Evolutionary conservation across 2,888 invertebrate genomes (phyloP).

Genomic region (Drosophila pegasa): DNA sequence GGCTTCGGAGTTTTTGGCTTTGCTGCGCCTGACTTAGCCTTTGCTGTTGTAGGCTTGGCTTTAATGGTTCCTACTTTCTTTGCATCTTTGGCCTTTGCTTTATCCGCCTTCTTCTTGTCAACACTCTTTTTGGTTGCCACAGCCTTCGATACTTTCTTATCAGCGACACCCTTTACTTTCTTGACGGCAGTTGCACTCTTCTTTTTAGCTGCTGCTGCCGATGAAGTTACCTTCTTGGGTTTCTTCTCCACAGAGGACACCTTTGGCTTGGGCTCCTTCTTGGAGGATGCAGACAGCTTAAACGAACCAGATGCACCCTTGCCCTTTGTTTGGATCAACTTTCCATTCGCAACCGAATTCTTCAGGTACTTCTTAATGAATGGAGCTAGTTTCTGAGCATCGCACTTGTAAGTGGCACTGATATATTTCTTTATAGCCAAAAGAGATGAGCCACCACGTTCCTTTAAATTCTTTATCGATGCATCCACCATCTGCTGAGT

Average conservation of each 20-base stretch:
- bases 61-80: conserved; percentile 49
- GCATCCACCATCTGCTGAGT: conserved; percentile 58
- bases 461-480: conserved; percentile 51
- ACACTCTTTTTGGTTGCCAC: conserved; percentile 40
- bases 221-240: conserved; percentile 26
- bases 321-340: conserved; percentile 79
- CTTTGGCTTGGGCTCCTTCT: conserved; percentile 49
- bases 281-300: conserved; percentile 54
- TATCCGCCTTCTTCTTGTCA: conserved; percentile 47
- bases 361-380: conserved; percentile 88
- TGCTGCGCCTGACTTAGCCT: conserved; percentile 29
- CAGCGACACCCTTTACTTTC: conserved; percentile 28
- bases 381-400: conserved; percentile 75
- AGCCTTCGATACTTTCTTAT: conserved; percentile 41
- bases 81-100: conserved; percentile 48
- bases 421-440: conserved; percentile 61
- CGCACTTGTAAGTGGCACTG: conserved; percentile 55
- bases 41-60: conserved; percentile 39
- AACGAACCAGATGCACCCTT: conserved; percentile 65
- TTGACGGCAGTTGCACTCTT: conserved; percentile 25
- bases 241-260: conserved; percentile 39
- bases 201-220: conserved; percentile 12
- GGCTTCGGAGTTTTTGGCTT: conserved; percentile 42
- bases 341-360: conserved; percentile 86
- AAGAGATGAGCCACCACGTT: conserved; percentile 59